A percentile compares a stretch with the other conserved stretches of the same genome.
Conservation (phyloP, 2,888 invertebrate species). For the Drosophila phalerata region DNA sequence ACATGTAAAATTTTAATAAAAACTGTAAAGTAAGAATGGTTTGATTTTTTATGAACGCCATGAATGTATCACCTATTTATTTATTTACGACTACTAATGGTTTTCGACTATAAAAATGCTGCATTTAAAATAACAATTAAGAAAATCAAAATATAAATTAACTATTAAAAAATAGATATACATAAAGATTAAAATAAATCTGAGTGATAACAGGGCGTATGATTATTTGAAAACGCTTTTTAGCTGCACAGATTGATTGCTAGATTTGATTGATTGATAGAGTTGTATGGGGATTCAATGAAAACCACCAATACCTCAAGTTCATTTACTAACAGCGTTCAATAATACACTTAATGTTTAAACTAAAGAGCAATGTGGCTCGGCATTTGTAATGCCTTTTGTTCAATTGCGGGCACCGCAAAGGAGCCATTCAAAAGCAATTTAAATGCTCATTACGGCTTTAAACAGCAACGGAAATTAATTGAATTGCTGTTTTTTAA, state of each 20-base stretch:
- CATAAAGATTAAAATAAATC: background rate
- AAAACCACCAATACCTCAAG: constrained; percentile 30
- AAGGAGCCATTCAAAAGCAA: constrained; percentile 69
- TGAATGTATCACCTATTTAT: background rate
- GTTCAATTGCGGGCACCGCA: constrained; percentile 69
- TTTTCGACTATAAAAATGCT: too few relatives aligned
- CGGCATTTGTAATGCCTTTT: constrained; percentile 58
- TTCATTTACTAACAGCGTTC: constrained; percentile 42
- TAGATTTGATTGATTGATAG: constrained; percentile 17
- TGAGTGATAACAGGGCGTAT: background rate
- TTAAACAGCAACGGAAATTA: constrained; percentile 76
- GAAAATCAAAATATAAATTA: background rate
- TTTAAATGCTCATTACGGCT: constrained; percentile 78
- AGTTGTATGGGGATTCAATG: constrained; percentile 6
- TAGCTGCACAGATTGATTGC: background rate
- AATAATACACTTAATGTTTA: constrained; percentile 53
- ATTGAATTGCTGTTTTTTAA: constrained; percentile 78
- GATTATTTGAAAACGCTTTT: constrained; percentile 7
- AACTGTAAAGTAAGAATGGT: too few relatives aligned
- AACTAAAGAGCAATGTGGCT: constrained; percentile 16
- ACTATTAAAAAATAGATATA: background rate
- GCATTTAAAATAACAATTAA: too few relatives aligned
- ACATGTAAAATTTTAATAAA: background rate
- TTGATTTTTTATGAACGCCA: too few relatives aligned
- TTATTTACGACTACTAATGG: background rate